These are phyloP conservation scores for Puntigrus tetrazona DNA, from an alignment of 2,113 vertebrate species.

Conservation along the genomic window DNA sequence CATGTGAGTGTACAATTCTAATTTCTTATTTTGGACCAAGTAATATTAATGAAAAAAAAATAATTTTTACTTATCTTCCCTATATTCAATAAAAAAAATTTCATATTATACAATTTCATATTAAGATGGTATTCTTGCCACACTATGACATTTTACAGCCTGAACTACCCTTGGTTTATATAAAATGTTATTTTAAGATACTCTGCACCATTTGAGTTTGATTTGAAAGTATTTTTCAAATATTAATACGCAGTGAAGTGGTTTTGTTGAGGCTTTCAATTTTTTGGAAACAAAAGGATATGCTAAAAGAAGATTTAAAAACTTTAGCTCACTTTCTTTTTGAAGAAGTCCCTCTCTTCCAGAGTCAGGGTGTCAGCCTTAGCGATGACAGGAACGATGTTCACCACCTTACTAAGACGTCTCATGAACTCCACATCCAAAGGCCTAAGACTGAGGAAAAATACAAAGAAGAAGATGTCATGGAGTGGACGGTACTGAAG, in stretches of 20 bases:
- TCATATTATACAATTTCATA: no score
- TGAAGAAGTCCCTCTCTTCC: slow-evolving; percentile 97
- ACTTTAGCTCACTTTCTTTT: slow-evolving; percentile 82
- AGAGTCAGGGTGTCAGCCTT: slow-evolving; percentile 96
- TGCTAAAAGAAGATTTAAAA: background rate
- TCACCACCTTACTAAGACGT: slow-evolving; percentile 97
- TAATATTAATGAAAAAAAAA: no score
- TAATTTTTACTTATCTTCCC: no score
- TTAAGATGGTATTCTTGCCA: no score
- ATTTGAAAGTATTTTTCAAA: background rate
- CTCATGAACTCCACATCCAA: slow-evolving; percentile 98
- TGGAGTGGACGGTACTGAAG: background rate
- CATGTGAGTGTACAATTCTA: no score
- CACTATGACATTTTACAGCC: background rate
- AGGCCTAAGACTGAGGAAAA: slow-evolving; percentile 83
- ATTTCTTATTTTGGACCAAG: no score
- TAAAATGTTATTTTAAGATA: background rate
- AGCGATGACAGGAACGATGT: slow-evolving; percentile 96
- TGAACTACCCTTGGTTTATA: background rate
- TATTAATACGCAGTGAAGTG: background rate
- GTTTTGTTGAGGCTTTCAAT: background rate
- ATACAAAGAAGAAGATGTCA: slow-evolving; percentile 11
- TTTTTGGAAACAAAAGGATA: background rate
- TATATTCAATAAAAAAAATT: background rate
- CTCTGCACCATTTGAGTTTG: background rate